Base-by-base conservation (phyloP, 1,140 invertebrate species). In the Tyrophagus putrescentiae region DNA sequence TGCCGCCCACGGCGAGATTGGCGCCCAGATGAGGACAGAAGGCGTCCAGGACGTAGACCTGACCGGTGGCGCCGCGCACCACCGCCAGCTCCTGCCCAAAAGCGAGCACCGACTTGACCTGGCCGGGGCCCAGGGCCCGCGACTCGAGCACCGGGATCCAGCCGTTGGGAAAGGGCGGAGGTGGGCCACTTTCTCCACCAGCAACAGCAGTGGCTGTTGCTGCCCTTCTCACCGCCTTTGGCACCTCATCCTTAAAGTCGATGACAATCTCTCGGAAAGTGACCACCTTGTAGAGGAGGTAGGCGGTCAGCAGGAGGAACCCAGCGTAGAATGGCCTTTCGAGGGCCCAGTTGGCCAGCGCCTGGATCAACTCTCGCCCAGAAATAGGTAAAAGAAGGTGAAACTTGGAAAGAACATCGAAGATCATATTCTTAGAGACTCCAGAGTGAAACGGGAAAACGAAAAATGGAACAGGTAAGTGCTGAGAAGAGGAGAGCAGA, bases 11-110 rank as follows among this genome's bases (percentile, higher is more conserved):
- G 0, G 75, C 85, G 67, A 92, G 75, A 70, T 91, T 86, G 0
- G 87, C 87, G 0, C 89, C 89, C 66, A 91, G 73, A 71, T 92
- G 88, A 0, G 87, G 87, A 69, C 88, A 93, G 68, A 88, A 89
- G 0, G 87, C 86, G 69, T 92, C 82, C 25, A 90, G 68, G 3
- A 84, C 76, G 56, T 80, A 78, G 0, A 80, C 78, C n/a, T 76
- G 68, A 0, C 80, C 78, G 52, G 69, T 64, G 60, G 80, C 73
- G 28, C 68, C 70, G 39, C 83, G 75, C 69, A 85, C 89, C 0
- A 91, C 78, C 4, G 82, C 84, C 52, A 92, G 78, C 64, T 87
- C 80, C 67, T 85, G 76, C 34, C 84, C 82, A 84, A 69, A 52
- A 65, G 65, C 60, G 11, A 52, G 74, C 1, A 87, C 76, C 62